Evolutionary conservation across 2,797 vertebrate species (phyloP).

Genomic region (Helicolenus hilgendorfi): DNA sequence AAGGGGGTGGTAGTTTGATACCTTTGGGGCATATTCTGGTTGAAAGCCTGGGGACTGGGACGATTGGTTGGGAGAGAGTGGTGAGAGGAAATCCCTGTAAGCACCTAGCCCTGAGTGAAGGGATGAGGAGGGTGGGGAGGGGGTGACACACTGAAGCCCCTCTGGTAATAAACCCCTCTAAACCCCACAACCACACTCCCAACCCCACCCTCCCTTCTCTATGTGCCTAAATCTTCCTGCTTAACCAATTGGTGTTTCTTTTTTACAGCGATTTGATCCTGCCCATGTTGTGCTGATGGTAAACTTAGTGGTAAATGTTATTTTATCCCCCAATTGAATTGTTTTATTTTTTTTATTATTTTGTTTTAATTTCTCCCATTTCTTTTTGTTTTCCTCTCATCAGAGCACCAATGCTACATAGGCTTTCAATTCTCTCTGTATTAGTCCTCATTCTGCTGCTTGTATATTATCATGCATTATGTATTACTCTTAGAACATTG

Average conservation of each 20-base stretch:
- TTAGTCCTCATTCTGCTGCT: conserved; percentile 99
- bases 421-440: conserved; percentile 94
- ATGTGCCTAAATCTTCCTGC: conserved; percentile 97
- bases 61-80: conserved; percentile 76
- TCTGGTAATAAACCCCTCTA: conserved; percentile 73
- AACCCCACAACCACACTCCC: conserved; percentile 78
- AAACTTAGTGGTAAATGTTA: conserved; percentile 99
- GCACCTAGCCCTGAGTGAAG: conserved; percentile 84
- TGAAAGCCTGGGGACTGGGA: conserved; percentile 73
- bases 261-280: conserved; percentile 99
- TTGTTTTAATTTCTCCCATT: conserved; percentile 92
- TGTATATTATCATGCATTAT: conserved; percentile 96
- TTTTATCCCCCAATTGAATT: conserved; percentile 99
- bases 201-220: conserved; percentile 89
- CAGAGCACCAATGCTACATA: conserved; percentile 92
- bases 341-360: conserved; percentile 89
- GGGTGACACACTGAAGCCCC: conserved; percentile 77
- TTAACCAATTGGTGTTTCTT: conserved; percentile 99
- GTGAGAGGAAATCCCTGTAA: conserved; percentile 88
- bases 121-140: conserved; percentile 66
- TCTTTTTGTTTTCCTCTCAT: conserved; percentile 88
- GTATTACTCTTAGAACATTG: conserved; percentile 91
- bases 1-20: conserved; percentile 34
- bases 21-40: conserved; percentile 27
- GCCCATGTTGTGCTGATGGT: conserved; percentile 99